phyloP scores from a whole-genome alignment of 2,113 vertebrate species.

The Rhinichthys klamathensis region DNA sequence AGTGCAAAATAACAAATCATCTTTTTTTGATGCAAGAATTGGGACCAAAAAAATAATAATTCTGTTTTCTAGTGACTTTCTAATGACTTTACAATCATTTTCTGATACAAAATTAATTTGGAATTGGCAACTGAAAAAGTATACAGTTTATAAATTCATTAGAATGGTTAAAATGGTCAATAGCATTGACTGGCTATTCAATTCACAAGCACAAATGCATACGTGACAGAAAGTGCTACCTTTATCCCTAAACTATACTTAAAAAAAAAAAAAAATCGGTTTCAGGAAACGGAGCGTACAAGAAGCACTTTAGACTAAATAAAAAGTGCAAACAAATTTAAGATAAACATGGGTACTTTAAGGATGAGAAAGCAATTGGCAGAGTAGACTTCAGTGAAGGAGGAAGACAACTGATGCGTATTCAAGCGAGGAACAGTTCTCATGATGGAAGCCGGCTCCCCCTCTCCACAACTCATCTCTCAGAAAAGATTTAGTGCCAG shows the following conservation, averaged over 20 bases:
- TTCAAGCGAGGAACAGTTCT: slow-evolving; percentile 31
- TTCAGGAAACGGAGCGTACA: not conserved
- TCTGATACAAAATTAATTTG: not conserved
- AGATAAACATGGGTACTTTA: not conserved
- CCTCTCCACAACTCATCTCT: slow-evolving; percentile 1
- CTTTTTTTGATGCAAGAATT: not conserved
- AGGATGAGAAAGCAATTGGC: not conserved
- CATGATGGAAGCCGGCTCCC: slow-evolving; percentile 6
- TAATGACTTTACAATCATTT: too few species aligned
- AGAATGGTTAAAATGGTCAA: not conserved
- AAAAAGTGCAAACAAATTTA: not conserved
- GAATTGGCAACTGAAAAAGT: not conserved
- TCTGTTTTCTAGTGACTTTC: not conserved
- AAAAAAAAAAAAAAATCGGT: not conserved
- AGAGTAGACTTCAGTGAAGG: not conserved
- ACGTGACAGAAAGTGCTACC: not conserved
- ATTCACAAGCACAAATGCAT: not conserved
- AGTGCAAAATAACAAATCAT: too few species aligned
- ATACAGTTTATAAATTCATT: not conserved
- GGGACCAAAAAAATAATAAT: not conserved
- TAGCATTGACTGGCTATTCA: not conserved
- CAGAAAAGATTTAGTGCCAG: slow-evolving; percentile 54
- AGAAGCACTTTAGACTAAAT: not conserved
- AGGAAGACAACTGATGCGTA: not conserved
- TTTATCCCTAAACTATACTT: not conserved